Evolutionary conservation across 2,888 invertebrate species (phyloP).

Genomic region (Miltochrista miniata): DNA sequence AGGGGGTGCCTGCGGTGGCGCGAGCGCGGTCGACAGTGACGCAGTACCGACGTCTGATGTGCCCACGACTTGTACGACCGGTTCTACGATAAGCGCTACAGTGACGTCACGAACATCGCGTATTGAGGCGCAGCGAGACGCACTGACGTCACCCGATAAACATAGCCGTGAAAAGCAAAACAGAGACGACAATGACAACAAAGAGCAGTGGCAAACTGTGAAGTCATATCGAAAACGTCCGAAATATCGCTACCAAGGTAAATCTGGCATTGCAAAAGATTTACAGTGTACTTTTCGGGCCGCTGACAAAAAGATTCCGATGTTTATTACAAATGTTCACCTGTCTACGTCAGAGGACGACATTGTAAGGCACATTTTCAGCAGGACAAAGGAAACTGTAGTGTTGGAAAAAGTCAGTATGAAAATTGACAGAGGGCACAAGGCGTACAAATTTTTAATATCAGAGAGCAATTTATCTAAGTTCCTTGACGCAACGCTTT

Average conservation of each 20-base stretch:
- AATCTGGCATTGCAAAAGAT: background rate
- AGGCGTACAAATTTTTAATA: background rate
- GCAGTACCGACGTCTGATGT: no score
- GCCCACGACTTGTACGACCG: no score
- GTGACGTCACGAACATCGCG: no score
- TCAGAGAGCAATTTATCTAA: no score
- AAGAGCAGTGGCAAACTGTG: background rate
- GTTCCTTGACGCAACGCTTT: background rate
- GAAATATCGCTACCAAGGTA: background rate
- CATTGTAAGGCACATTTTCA: background rate
- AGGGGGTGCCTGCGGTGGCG: no score
- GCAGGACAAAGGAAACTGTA: background rate
- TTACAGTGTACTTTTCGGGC: background rate
- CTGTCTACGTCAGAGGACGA: slow-evolving; percentile 2
- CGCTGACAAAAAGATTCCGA: background rate
- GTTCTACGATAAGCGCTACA: no score
- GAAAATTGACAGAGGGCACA: background rate
- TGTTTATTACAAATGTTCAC: background rate
- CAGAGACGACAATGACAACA: no score
- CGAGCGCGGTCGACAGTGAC: no score
- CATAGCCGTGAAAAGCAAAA: no score
- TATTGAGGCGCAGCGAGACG: no score
- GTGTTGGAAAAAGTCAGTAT: background rate
- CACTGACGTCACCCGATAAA: no score
- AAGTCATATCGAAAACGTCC: background rate